phyloP scores from a whole-genome alignment of 1,140 invertebrate species.

The Ctenoplectra terminalis region DNA sequence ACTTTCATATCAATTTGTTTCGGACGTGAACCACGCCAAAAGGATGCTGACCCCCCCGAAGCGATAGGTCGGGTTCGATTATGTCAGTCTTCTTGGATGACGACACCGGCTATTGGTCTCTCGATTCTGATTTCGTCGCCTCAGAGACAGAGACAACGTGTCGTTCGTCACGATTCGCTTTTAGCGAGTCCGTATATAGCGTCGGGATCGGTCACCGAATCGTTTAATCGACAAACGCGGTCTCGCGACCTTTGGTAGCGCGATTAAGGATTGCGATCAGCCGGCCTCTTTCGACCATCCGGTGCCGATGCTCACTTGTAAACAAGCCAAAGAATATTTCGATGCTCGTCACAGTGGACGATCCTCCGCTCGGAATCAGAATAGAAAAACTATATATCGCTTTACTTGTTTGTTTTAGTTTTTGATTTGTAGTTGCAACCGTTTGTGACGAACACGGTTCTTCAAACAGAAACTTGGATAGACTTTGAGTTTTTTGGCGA shows the following conservation, averaged over 20 bases:
- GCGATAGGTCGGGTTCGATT: conserved; percentile 44
- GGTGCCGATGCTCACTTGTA: not conserved
- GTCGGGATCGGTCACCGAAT: conserved; percentile 12
- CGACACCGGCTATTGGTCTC: conserved; percentile 32
- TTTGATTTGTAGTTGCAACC: not conserved
- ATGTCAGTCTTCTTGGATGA: conserved; percentile 45
- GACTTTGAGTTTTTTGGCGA: no score
- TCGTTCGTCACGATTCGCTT: conserved; percentile 13
- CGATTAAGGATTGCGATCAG: not conserved
- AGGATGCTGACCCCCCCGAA: conserved; percentile 50
- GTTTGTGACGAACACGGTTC: not conserved
- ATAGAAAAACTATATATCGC: not conserved
- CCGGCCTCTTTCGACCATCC: not conserved
- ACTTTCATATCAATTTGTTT: no score
- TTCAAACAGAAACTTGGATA: not conserved
- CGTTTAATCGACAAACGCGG: conserved; percentile 17
- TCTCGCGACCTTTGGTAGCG: not conserved
- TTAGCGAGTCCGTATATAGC: conserved; percentile 47
- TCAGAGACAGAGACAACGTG: not conserved
- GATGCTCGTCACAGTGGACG: not conserved
- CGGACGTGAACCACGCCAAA: no score
- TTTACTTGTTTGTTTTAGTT: not conserved
- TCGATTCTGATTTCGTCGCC: conserved; percentile 32
- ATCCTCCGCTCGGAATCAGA: not conserved
- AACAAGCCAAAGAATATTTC: conserved; percentile 2